A percentile compares a stretch with the other conserved stretches of the same genome.
Conservation (phyloP, 2,888 invertebrate species). For the Drosophila basisetae region DNA sequence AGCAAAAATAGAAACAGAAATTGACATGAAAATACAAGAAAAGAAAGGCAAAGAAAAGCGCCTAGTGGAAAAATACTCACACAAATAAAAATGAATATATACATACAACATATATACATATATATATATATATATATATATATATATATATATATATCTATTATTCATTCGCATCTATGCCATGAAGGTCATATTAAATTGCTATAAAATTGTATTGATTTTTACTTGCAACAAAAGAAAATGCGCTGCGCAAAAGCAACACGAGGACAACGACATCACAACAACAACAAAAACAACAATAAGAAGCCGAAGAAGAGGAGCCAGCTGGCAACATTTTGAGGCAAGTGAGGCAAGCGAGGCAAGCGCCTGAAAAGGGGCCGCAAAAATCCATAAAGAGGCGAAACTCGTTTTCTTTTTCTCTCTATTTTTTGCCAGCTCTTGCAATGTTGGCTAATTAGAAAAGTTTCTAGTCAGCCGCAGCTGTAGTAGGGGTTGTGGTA, state of each 20-base stretch:
- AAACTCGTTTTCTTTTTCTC: conserved; percentile 43
- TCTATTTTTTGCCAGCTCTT: conserved; percentile 21
- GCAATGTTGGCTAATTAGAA: conserved; percentile 81
- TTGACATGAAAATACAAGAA: conserved; percentile 24
- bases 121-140: conserved; percentile 16
- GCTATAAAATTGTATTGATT: conserved; percentile 84
- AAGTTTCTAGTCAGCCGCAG: conserved; percentile 57
- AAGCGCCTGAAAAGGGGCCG: conserved; percentile 43
- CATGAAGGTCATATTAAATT: conserved; percentile 85
- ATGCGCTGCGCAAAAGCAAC: conserved; percentile 77
- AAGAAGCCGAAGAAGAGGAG: conserved; percentile 31
- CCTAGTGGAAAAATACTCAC: conserved; percentile 28
- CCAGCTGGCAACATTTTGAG: conserved; percentile 45
- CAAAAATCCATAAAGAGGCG: conserved; percentile 79
- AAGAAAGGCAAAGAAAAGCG: conserved; percentile 34
- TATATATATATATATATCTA: conserved; percentile 21
- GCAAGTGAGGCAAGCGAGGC: conserved; percentile 16
- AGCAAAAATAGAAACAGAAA: conserved; percentile 19
- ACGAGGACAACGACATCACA: conserved; percentile 81
- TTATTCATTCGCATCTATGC: conserved; percentile 61
- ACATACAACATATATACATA: conserved; percentile 25
- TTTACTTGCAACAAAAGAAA: conserved; percentile 78
- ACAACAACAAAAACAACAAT: conserved; percentile 15
- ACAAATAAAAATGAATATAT: conserved; percentile 38
- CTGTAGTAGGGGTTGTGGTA: background rate